A percentile compares a stretch with the other conserved stretches of the same genome.
phyloP scores from a whole-genome alignment of 1,140 invertebrate species.

The Geopemphigus sp. region DNA sequence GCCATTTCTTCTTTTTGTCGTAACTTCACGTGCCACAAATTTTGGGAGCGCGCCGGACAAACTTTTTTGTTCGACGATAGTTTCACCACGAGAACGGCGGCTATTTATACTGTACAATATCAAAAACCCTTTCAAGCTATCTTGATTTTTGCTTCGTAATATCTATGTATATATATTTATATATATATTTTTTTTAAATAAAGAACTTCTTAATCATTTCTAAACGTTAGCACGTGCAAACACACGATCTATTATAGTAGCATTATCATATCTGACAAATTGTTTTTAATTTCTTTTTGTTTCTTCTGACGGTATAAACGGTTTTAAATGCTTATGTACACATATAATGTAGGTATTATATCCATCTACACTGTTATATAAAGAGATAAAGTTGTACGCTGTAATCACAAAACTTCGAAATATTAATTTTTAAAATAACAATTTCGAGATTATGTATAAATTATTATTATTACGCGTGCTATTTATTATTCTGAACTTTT shows the following conservation, averaged over 20 bases:
- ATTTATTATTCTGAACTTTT: too few relatives aligned
- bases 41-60: not conserved
- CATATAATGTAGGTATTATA: too few relatives aligned
- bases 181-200: not conserved
- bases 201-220: not conserved
- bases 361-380: too few relatives aligned
- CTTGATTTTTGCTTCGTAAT: not conserved
- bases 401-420: too few relatives aligned
- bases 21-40: conserved; percentile 15
- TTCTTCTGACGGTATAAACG: not conserved
- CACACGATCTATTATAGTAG: not conserved
- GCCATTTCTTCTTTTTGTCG: conserved; percentile 36
- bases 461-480: too few relatives aligned
- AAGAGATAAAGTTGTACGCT: too few relatives aligned
- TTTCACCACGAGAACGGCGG: not conserved
- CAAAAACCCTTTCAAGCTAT: conserved; percentile 9
- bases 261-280: not conserved
- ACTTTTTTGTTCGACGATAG: conserved; percentile 34
- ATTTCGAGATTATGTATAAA: too few relatives aligned
- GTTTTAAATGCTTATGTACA: too few relatives aligned
- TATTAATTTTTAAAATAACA: too few relatives aligned
- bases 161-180: too few relatives aligned
- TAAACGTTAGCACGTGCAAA: conserved; percentile 9
- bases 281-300: not conserved
- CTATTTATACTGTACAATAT: conserved; percentile 10